Evolutionary conservation across 2,888 invertebrate genomes (phyloP), one percentile per base, ranked within the genome.

Genomic region (Lasioglossum oenotherae): DNA sequence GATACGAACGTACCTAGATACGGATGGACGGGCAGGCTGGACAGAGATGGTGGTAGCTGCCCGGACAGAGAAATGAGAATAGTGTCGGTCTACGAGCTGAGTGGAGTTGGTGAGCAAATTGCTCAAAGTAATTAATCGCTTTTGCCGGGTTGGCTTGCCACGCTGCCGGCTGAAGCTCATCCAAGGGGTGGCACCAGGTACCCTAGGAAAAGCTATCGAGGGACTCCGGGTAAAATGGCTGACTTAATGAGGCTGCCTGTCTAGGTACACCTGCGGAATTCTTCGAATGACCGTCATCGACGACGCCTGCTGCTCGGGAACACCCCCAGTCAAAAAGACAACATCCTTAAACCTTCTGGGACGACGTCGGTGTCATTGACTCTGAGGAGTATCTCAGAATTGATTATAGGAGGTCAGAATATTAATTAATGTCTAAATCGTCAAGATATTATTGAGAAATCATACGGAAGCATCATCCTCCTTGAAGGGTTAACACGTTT

Each of bases 51-150:
- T 89, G 87, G 89, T 87, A 84, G 90, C 90, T 89, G 87, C 91
- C 90, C 89, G 92, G 92, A 93, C 93, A 92, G 94, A 93, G 94
- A 94, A 94, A 94, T 94, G 94, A 94, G 94, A 94, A 94, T 94
- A 94, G 94, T 94, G 94, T 94, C 93, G 94, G 94, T 94, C 93
- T 93, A 93, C 93, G 94, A 94, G 94, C 92, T 93, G 94, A 93
- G 94, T 93, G 93, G 94, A 94, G 94, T 94, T 94, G 94, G 94
- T 93, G 94, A 94, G 94, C 94, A 94, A 94, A 94, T 94, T 94
- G 94, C 94, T 94, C 94, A 94, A 94, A 94, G 94, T 94, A 94
- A 94, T 94, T 94, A 94, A 94, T 94, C 94, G 94, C 94, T 94
- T 94, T 94, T 94, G 94, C 94, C 93, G 94, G 94, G 93, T 93